A percentile compares a stretch with the other conserved stretches of the same genome.
Evolutionary conservation across 2,113 vertebrate genomes (phyloP).

Genomic region (Lycaon pictus): DNA sequence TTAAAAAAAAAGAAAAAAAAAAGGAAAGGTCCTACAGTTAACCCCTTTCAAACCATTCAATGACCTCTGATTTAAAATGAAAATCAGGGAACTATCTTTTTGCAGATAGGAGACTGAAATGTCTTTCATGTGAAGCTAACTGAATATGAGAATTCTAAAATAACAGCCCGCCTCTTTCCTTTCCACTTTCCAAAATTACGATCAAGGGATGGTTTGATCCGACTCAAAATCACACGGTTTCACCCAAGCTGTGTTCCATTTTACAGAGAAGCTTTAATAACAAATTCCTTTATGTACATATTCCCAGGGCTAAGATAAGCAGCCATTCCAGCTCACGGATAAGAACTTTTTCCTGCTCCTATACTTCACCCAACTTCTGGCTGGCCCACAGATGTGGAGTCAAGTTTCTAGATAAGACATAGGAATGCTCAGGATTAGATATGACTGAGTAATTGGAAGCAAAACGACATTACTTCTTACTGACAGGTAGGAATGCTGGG

Average conservation of each 20-base stretch:
- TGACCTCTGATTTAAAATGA: neutral
- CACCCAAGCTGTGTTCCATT: neutral
- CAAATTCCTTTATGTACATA: neutral
- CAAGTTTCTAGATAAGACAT: constrained; percentile 71
- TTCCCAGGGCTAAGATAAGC: constrained; percentile 51
- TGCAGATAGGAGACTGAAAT: neutral
- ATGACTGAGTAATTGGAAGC: constrained; percentile 49
- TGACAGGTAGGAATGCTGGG: constrained; percentile 75
- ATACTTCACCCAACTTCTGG: constrained; percentile 46
- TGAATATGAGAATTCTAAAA: constrained; percentile 27
- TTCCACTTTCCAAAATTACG: constrained; percentile 6
- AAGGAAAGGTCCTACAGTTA: neutral
- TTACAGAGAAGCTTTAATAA: constrained; percentile 10
- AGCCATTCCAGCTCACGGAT: neutral
- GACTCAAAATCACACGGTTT: neutral
- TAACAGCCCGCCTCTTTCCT: neutral
- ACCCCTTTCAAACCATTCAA: constrained; percentile 26
- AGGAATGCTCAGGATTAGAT: constrained; percentile 70
- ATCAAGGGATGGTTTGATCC: neutral
- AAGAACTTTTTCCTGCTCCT: constrained; percentile 53
- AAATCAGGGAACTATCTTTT: constrained; percentile 18
- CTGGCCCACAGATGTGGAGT: constrained; percentile 27
- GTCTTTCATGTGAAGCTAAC: neutral
- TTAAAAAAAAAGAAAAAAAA: no score
- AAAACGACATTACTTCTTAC: constrained; percentile 68